Evolutionary conservation across 1,140 invertebrate species (phyloP), one percentile per base, ranked within the genome.

Genomic region (Stegodyphus mimosarum): DNA sequence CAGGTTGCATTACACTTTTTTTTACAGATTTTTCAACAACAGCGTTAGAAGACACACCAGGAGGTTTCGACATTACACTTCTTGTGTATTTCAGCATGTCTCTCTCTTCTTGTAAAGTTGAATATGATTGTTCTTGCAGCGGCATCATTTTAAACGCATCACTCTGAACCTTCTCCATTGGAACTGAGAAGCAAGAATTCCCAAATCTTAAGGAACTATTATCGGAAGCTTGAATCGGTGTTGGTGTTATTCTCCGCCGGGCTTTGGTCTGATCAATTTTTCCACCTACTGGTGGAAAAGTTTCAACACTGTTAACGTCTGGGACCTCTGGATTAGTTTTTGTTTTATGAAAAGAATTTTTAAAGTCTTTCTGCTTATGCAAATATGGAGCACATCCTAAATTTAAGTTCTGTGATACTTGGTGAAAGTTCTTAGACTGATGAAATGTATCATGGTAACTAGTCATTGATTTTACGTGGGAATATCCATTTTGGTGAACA

Each of bases 191-290:
- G 6, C 10, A n/a, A n/a, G 81, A 69, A 48, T 69, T 67, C 6
- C 72, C 81, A 76, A 84, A 84, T 33, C 69, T 76, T 48, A 51
- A 17, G 7, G 71, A 50, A 49, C 66, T 13, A 48, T 52, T 84
- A 48, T 50, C 53, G 3, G 51, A 7, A 6, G 51, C 11, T 49
- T 75, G 63, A 51, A 76, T 64, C 15, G 81, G 81, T 13, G 81
- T 84, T 17, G 81, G 81, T 33, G 81, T 76, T 15, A 84, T 84
- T 69, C 81, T 75, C 48, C 81, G 17, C 49, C 33, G 48, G 7
- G 49, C 10, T 74, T 75, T 84, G 17, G 11, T 48, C n/a, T 69
- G 51, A n/a, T 84, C 17, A 9, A 49, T 2, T 69, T 84, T 76
- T 18, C 49, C 13, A 11, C 51, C n/a, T 66, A 83, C 60, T n/a